Base-by-base conservation (phyloP, 2,113 vertebrate genomes). In the Neofelis nebulosa region DNA sequence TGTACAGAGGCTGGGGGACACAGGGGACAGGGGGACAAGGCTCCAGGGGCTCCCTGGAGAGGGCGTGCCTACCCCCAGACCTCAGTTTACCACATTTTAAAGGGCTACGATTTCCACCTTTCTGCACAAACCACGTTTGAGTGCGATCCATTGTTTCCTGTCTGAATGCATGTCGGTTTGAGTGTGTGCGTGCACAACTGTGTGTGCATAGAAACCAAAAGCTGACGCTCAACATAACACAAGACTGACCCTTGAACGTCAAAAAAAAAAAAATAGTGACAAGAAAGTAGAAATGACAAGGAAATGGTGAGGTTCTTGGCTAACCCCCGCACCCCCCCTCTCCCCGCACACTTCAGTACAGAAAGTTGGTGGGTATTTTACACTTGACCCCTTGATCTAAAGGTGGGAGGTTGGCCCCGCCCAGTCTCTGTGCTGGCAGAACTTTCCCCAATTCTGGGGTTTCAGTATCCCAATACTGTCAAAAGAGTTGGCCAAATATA, bases 21-120 rank as follows among this genome's bases (percentile, higher is more conserved):
- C 33, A 25, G 12, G 25, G 15, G 36, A 1, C 0, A 6, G 16
- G 15, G 21, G 15, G 25, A 2, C 55, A 19, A 3, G 18, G 29
- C 1, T 27, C 45, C 3, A 4, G 12, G 0, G 14, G 13, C 14
- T 65, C 45, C 79, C 45, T 23, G 7, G 14, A 52, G 68, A 61
- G 2, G 1, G 2, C 7, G 2, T 0, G 0, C 5, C 25, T 0
- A 15, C 11, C 19, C 33, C 4, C 18, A 15, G 11, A 13, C 31
- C n/a, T 27, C 23, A 2, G 0, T 11, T 27, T 14, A 3, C 7
- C 0, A 0, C 5, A 0, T 50, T 13, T 8, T 13, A 31, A 50
- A 95, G 48, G 63, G 29, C 7, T 5, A 1, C 0, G 0, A 1
- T 25, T 31, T 14, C 68, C 18, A 2, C 15, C 16, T 65, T 80